Evolutionary conservation across 2,113 vertebrate genomes (phyloP).

Genomic region (Chaetops frenatus): DNA sequence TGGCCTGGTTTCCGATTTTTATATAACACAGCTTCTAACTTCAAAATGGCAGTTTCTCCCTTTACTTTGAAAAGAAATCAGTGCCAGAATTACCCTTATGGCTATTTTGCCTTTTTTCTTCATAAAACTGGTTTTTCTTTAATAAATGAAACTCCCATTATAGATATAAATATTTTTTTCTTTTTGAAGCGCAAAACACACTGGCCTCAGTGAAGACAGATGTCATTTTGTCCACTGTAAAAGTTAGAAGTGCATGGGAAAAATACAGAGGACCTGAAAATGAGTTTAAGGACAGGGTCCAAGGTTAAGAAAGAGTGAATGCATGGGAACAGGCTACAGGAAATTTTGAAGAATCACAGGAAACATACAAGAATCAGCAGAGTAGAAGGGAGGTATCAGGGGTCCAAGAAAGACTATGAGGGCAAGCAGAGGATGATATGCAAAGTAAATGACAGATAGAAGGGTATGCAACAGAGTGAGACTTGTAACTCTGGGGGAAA

Average conservation of each 20-base stretch:
- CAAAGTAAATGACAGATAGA: not conserved
- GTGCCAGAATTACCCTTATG: not conserved
- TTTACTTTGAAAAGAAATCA: not conserved
- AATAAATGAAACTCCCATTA: not conserved
- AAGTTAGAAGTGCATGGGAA: not conserved
- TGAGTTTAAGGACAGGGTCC: not conserved
- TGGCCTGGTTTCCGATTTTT: not conserved
- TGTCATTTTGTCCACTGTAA: not conserved
- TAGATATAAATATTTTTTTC: not conserved
- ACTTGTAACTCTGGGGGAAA: not conserved
- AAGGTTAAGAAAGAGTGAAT: not conserved
- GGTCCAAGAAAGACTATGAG: not conserved
- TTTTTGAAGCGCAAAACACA: not conserved
- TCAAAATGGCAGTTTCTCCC: not conserved
- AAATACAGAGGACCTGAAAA: not conserved
- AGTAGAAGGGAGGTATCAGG: not conserved
- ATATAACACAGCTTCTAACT: not conserved
- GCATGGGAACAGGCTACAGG: not conserved
- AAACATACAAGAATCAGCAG: not conserved
- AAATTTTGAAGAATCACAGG: slow-evolving; percentile 1
- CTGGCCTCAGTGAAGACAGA: not conserved
- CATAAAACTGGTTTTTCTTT: not conserved
- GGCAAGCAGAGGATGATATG: not conserved
- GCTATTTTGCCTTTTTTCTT: not conserved
- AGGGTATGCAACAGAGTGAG: not conserved